phyloP scores from a whole-genome alignment of 1,140 invertebrate species.

The Drosophila biarmipes region DNA sequence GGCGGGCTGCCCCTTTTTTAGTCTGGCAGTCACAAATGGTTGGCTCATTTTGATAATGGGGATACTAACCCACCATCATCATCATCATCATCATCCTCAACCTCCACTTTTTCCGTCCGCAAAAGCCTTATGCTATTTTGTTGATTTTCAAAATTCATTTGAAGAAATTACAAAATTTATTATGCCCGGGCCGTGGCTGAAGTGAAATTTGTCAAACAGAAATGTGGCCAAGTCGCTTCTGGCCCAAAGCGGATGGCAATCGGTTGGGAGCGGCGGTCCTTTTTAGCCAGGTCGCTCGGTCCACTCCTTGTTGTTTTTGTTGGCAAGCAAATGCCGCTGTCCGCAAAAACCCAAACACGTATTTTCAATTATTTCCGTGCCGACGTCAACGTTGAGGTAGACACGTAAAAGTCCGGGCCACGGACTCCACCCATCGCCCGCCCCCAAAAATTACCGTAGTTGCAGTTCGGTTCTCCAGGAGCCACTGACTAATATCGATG shows the following conservation, averaged over 20 bases:
- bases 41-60: slow-evolving; percentile 55
- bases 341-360: slow-evolving; percentile 82
- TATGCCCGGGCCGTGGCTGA: slow-evolving; percentile 60
- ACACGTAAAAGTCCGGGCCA: slow-evolving; percentile 8
- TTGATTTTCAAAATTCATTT: slow-evolving; percentile 75
- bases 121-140: slow-evolving; percentile 30
- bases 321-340: slow-evolving; percentile 69
- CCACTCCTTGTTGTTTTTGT: slow-evolving; percentile 38
- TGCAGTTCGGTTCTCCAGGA: slow-evolving; percentile 29
- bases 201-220: slow-evolving; percentile 72
- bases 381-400: slow-evolving; percentile 72
- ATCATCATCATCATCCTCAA: slow-evolving; percentile 8
- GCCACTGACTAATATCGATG: slow-evolving; percentile 61
- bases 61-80: not conserved
- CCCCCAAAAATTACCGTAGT: slow-evolving; percentile 10
- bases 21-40: slow-evolving; percentile 32
- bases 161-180: slow-evolving; percentile 77
- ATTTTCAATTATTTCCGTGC: slow-evolving; percentile 83
- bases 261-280: slow-evolving; percentile 14
- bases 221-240: slow-evolving; percentile 27
- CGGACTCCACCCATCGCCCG: not conserved
- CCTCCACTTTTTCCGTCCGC: not conserved
- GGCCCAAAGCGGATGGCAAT: slow-evolving; percentile 8
- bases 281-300: slow-evolving; percentile 19
- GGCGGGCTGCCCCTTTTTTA: not conserved